A percentile compares a stretch with the other conserved stretches of the same genome.
Conservation (phyloP, 2,797 vertebrate species). For the Pantherophis alleghaniensis region DNA sequence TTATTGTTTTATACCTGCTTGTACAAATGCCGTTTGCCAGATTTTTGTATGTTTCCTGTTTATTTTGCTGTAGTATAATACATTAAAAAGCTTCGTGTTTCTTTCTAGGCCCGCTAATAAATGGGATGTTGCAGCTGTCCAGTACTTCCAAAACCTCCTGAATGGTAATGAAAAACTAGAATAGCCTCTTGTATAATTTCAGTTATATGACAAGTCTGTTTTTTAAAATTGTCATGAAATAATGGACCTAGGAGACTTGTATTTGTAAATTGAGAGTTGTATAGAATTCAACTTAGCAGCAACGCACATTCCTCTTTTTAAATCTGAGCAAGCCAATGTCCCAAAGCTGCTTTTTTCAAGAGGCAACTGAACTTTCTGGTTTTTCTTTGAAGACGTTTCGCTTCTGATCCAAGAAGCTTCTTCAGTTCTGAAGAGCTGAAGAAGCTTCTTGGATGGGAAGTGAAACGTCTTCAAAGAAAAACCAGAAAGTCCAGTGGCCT, state of each 20-base stretch:
- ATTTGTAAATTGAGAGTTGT: not conserved
- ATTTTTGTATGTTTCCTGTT: not conserved
- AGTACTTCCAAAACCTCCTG: slow-evolving; percentile 83
- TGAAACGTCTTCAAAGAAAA: too few relatives aligned
- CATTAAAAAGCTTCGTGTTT: not conserved
- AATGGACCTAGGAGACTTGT: not conserved
- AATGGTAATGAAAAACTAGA: slow-evolving; percentile 72
- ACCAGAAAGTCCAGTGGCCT: too few relatives aligned
- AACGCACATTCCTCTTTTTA: not conserved
- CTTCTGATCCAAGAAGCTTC: too few relatives aligned
- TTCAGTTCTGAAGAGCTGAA: too few relatives aligned
- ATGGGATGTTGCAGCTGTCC: slow-evolving; percentile 87
- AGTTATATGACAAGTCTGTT: not conserved
- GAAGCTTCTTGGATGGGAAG: too few relatives aligned
- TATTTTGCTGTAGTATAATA: not conserved
- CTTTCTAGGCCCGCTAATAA: slow-evolving; percentile 74
- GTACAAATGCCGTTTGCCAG: not conserved
- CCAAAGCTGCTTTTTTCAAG: too few relatives aligned
- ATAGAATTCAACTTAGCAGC: not conserved
- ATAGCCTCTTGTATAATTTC: not conserved
- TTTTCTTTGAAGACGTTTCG: too few relatives aligned
- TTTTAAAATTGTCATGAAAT: not conserved
- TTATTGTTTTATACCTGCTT: not conserved
- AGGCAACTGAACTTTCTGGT: too few relatives aligned
- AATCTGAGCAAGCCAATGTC: not conserved